A percentile compares a stretch with the other conserved stretches of the same genome.
Evolutionary conservation across 2,113 vertebrate genomes (phyloP).

Genomic region (Carassius auratus): DNA sequence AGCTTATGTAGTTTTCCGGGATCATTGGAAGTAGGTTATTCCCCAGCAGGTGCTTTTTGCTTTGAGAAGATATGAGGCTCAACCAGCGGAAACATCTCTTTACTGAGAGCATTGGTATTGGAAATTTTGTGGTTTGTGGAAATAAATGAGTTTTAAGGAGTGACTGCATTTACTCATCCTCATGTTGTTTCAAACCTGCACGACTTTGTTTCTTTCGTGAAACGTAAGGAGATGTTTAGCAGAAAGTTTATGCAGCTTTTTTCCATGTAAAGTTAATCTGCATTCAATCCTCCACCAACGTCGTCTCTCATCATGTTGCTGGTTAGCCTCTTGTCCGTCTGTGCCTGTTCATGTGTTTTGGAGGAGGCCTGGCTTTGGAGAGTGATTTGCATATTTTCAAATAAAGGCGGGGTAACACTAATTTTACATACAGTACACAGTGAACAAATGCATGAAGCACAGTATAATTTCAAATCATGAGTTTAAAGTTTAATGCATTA

Average conservation of each 20-base stretch:
- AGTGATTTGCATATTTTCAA: no score
- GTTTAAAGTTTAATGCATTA: no score
- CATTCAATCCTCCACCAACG: no score
- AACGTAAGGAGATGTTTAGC: not conserved
- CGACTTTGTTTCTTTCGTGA: not conserved
- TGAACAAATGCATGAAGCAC: no score
- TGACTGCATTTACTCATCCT: not conserved
- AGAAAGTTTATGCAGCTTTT: not conserved
- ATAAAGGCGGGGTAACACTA: no score
- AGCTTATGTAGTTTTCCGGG: not conserved
- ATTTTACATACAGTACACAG: no score
- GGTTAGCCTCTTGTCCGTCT: no score
- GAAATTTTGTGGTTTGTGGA: not conserved
- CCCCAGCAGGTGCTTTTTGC: not conserved
- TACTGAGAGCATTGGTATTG: not conserved
- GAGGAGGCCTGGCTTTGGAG: no score
- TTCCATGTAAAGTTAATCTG: no score
- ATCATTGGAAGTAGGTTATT: constrained; percentile 16
- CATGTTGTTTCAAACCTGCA: not conserved
- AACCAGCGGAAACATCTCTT: not conserved
- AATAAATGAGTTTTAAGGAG: not conserved
- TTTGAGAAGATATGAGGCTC: not conserved
- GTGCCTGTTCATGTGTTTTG: no score
- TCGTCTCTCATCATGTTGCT: no score
- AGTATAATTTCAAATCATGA: no score